A percentile compares a stretch with the other conserved stretches of the same genome.
Conservation (phyloP, 2,888 invertebrate genomes). For the Dorcus hopei region DNA sequence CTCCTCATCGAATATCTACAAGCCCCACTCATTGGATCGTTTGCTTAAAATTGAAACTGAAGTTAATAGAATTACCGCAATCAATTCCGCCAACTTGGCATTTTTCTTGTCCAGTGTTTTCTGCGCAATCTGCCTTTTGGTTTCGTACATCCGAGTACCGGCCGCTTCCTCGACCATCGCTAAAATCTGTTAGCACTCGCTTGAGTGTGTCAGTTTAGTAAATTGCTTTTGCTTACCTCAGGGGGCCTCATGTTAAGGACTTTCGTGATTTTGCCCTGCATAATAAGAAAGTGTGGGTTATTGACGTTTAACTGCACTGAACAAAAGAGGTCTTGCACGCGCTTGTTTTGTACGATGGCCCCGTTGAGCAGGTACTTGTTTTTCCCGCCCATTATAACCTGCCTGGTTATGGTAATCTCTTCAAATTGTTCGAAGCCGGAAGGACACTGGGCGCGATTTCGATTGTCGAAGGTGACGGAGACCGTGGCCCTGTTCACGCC, state of each 20-base stretch:
- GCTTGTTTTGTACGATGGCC: slow-evolving; percentile 81
- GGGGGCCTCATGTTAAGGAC: slow-evolving; percentile 98
- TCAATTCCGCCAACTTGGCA: slow-evolving; percentile 81
- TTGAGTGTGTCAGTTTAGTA: neutral
- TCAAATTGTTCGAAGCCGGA: slow-evolving; percentile 86
- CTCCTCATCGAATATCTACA: slow-evolving; percentile 73
- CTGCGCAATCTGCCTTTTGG: slow-evolving; percentile 82
- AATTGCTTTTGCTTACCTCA: slow-evolving; percentile 62
- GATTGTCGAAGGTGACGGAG: slow-evolving; percentile 92
- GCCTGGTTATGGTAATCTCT: slow-evolving; percentile 90
- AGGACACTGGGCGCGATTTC: slow-evolving; percentile 75
- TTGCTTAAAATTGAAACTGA: neutral
- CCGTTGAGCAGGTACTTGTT: slow-evolving; percentile 95
- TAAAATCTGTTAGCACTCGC: slow-evolving; percentile 61
- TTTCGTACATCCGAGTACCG: slow-evolving; percentile 95
- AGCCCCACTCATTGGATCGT: neutral
- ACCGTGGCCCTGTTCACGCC: slow-evolving; percentile 95
- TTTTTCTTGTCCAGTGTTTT: slow-evolving; percentile 92
- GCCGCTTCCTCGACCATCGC: slow-evolving; percentile 99
- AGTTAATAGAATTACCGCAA: slow-evolving; percentile 56
- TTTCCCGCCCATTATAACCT: slow-evolving; percentile 83
- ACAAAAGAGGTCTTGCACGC: slow-evolving; percentile 92
- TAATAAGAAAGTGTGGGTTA: slow-evolving; percentile 98
- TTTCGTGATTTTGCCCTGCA: slow-evolving; percentile 99
- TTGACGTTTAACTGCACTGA: slow-evolving; percentile 97